phyloP scores from a whole-genome alignment of 2,797 vertebrate species.

The Dendrocincla fuliginosa region DNA sequence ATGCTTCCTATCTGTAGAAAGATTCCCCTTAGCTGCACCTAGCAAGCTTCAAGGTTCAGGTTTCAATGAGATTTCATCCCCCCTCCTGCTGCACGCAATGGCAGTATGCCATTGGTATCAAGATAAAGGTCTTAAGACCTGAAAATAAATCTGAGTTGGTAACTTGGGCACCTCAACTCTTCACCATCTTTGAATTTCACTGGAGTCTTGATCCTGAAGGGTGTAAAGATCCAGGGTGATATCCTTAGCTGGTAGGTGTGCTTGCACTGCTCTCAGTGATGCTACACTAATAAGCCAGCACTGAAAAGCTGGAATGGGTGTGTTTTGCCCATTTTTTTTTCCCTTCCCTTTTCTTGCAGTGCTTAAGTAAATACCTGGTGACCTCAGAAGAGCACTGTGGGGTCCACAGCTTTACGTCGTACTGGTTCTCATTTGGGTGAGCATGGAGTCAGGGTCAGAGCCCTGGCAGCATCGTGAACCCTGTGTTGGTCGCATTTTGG shows the following conservation, averaged over 20 bases:
- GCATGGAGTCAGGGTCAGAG: fast-evolving
- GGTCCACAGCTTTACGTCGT: not conserved
- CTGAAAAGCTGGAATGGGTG: not conserved
- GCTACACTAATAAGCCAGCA: not conserved
- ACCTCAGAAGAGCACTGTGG: not conserved
- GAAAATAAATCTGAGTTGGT: conserved; percentile 7
- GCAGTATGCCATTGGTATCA: conserved; percentile 7
- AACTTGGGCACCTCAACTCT: not conserved
- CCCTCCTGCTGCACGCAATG: not conserved
- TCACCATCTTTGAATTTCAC: not conserved
- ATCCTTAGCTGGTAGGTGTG: not conserved
- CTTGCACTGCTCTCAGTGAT: not conserved
- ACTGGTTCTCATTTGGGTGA: not conserved
- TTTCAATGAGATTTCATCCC: not conserved
- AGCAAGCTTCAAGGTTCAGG: not conserved
- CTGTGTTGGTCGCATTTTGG: not conserved
- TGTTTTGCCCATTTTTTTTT: not conserved
- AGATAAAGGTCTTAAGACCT: not conserved
- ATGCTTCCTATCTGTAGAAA: not conserved
- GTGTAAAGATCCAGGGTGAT: not conserved
- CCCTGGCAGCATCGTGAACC: not conserved
- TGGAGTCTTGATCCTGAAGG: not conserved
- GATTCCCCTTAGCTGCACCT: conserved; percentile 13
- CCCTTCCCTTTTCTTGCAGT: not conserved
- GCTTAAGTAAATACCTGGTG: not conserved